Base-by-base conservation (phyloP, 2,113 vertebrate genomes). In the Syngnathoides biaculeatus region DNA sequence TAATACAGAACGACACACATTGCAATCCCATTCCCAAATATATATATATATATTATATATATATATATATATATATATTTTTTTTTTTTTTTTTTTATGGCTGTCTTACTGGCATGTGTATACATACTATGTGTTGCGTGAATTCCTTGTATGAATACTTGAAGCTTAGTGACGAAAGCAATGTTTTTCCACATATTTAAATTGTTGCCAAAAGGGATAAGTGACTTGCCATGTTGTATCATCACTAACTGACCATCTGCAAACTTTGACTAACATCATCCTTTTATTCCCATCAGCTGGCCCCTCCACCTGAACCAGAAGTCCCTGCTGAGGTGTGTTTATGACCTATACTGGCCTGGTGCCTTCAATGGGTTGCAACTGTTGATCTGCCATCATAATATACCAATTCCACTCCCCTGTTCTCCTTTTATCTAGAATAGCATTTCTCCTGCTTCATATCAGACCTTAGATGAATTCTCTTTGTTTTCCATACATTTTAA, bases 271-370 rank as follows among this genome's bases (percentile, higher is more conserved):
- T 92, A 92, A 92, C 84, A 68, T 20, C 78, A 78, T 75, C 78
- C 81, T 94, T 94, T 93, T 95, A 83, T 93, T 91, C 93, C 93
- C 90, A 91, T 89, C 84, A 97, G 96, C 94, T 95, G 92, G 93
- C 94, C 72, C 95, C 93, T 24, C 88, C 93, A 53, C 94, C 93
- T 35, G 96, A 97, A 79, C 86, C 92, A 19, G 95, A 96, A 86
- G 92, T 89, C 87, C 82, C 93, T 50, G 87, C 92, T 11, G 95
- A 98, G 95, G 95, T 98, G 94, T 94, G 95, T 94, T 81, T 64
- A 80, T 82, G 86, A 85, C 89, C 92, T 79, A 81, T 92, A 90
- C 91, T 90, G 88, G 83, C 73, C 2, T 6, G 4, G 50, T 69
- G 58, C 61, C 17, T 86, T 90, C 91, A 89, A 90, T 82, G 68